phyloP scores from a whole-genome alignment of 37 sponge, comb jelly and placozoan species.

The Ephydatia muelleri region DNA sequence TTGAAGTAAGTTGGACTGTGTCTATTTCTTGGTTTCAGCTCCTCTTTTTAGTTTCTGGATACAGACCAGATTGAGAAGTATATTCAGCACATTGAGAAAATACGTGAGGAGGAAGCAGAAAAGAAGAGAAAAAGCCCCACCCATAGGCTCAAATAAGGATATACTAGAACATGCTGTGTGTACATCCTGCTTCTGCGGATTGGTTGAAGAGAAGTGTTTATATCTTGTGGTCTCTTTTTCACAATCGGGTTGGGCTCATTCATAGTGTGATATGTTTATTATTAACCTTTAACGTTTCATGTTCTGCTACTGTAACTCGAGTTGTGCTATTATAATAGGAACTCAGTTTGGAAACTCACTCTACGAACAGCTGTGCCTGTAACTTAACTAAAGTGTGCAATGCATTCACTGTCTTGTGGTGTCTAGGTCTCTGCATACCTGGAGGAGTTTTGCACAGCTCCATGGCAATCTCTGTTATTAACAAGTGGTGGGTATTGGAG shows the following conservation, averaged over 20 bases:
- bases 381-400: neutral
- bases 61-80: constrained; percentile 80
- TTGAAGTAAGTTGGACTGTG: constrained; percentile 51
- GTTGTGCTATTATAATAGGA: neutral
- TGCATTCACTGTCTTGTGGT: too few species aligned
- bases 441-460: too few species aligned
- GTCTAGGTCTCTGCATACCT: too few species aligned
- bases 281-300: too few species aligned
- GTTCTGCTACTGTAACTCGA: neutral
- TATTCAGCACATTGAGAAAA: constrained; percentile 85
- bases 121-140: constrained; percentile 65
- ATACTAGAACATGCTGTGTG: neutral
- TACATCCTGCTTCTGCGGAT: neutral
- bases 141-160: neutral
- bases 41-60: constrained; percentile 67
- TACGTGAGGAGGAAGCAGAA: constrained; percentile 89
- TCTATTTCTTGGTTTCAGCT: neutral
- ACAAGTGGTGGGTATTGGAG: too few species aligned
- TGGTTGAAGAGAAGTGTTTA: neutral
- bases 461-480: too few species aligned
- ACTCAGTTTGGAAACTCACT: too few species aligned
- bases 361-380: neutral
- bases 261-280: neutral
- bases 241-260: neutral
- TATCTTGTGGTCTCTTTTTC: neutral